Base-by-base conservation (phyloP, 2,888 invertebrate genomes). In the Hydroisotoma schaefferi region DNA sequence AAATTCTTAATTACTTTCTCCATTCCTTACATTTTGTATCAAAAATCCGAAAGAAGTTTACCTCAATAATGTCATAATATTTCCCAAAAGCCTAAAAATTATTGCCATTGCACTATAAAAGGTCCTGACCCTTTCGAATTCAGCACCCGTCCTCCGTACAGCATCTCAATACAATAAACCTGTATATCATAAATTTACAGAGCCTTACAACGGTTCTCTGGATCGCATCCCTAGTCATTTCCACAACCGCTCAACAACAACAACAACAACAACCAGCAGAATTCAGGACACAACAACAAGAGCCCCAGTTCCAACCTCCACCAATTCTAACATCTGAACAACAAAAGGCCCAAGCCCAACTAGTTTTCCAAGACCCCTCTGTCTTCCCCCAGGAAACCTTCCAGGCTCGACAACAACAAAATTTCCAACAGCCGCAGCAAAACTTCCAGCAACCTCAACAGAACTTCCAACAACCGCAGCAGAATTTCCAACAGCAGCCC, bases 221-320 rank as follows among this genome's bases (percentile, higher is more conserved):
- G 15, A 38, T 59, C 29, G 27, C 52, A 2, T 44, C 48, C 22
- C 53, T 38, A 6, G 28, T 38, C n/a, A 4, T 15, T 15, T 40
- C 40, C n/a, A 15, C 8, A 40, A 40, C 5, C 5, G 40, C 40
- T 6, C 49, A 52, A 22, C 27, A 40, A 28, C 43, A 51, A 25
- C 28, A 51, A 18, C 28, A 53, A 20, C 37, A 23, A 26, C 43
- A 54, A 18, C 54, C 23, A 1, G 59, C 47, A 15, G 52, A 63
- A 28, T 33, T 53, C 8, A 47, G 57, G 44, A 47, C 15, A 15
- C 8, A 38, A 1, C 29, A 44, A 8, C 44, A 46, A 40, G 63
- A 63, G 55, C 63, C 59, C 2, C 43, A 29, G 10, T 63, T 63
- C 33, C 12, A n/a, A 29, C 63, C 63, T 4, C 63, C 63, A n/a